Evolutionary conservation across 35 echinoderm and acorn worm genomes (phyloP), one percentile per base, ranked within the genome.

Genomic region (Amphiura filiformis): DNA sequence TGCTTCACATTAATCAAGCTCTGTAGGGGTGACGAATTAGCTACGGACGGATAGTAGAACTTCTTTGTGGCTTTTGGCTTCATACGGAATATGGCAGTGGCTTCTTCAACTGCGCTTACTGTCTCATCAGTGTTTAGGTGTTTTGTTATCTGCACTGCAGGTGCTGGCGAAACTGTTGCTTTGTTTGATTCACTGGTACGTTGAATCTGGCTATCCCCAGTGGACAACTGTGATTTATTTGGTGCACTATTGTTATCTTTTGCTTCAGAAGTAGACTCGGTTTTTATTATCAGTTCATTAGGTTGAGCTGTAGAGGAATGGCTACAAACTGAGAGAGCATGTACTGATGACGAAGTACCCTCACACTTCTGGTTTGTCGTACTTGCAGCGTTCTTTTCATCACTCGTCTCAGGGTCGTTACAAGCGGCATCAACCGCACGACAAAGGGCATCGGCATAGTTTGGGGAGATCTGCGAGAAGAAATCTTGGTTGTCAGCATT

Each of bases 401-500:
- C 34, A 13, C 4, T 47, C 41, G 4, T 47, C 17, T 47, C 41
- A 47, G 41, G 41, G 17, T 47, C 41, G 17, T n/a, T 4, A 47
- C 17, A 47, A 17, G 28, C 61, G 4, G 61, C 61, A 70, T 70
- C 61, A 70, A 70, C 61, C 7, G 61, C 61, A 32, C n/a, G 35
- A 57, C 82, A 86, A 31, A 94, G 70, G 31, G 93, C 84, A 30
- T 90, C 83, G 18, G 75, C 81, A 83, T 82, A 90, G 30, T 89
- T 85, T 76, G 93, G 93, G 22, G 88, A 90, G 18, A 94, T 94
- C 36, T 89, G 93, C 0, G 93, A 94, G 30, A 94, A 87, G 23
- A 90, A 49, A 78, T 94, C 93, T 22, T 76, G 31, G 78, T 41
- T 80, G 32, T 88, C 77, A 32, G 78, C 61, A 31, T 0, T 52